Base-by-base conservation (phyloP, 1,140 invertebrate genomes). In the Campodea augens region DNA sequence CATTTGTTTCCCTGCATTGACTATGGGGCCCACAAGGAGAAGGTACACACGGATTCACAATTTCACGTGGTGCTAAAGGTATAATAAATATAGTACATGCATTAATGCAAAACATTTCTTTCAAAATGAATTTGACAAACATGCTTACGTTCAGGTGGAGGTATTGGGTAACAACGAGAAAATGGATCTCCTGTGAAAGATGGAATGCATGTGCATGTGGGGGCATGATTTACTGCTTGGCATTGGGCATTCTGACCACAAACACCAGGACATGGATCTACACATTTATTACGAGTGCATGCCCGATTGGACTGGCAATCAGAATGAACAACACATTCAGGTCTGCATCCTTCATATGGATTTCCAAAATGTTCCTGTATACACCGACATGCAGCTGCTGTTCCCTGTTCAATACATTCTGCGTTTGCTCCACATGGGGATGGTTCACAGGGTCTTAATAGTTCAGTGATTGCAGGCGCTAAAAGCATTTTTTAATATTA, bases 181-280 rank as follows among this genome's bases (percentile, higher is more conserved):
- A 86, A 84, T 40, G 83, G 81, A 73, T 85, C 80, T 21, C 83
- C 83, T 15, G 77, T 75, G 51, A 74, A 81, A 39, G 77, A 78
- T 47, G 69, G 56, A 25, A 72, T 66, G 60, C 84, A 88, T 4
- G 75, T 80, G 54, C 84, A 88, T 4, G 76, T 71, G 1, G 83
- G 81, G 51, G 82, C 82, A 57, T 90, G 85, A 55, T 84, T 80
- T 15, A 84, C 72, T 1, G 87, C 78, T 52, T 80, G 75, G 59
- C 86, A 91, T 49, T 80, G 63, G 5, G 85, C 81, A 61, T 86
- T 83, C 44, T 77, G 70, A n/a, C 81, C 81, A 58, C 82, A 86
- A 25, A 77, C 77, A 44, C 80, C 80, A 7, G 76, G 73, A 52
- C 83, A 87, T 19, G 83, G 83, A 63, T 86, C 77, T 19, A 67